Evolutionary conservation across 2,888 invertebrate species (phyloP).

Genomic region (Drosophila formosana): DNA sequence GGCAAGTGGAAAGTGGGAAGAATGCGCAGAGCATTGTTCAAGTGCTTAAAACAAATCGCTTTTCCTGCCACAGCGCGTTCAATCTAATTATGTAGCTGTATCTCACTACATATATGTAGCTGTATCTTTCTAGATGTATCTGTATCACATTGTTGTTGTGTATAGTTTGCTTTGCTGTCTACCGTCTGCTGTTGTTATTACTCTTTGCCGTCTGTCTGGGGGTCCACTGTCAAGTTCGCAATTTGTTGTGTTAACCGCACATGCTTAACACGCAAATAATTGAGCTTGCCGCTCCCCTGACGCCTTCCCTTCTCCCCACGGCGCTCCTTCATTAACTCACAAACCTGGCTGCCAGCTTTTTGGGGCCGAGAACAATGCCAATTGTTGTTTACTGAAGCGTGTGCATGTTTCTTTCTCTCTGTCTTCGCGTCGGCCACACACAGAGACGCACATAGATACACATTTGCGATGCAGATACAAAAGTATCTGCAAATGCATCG

Average conservation of each 20-base stretch:
- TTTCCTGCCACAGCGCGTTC: constrained; percentile 49
- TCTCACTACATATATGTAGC: neutral
- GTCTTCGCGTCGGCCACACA: constrained; percentile 8
- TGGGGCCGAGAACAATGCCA: constrained; percentile 56
- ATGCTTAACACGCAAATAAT: constrained; percentile 71
- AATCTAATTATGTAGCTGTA: constrained; percentile 52
- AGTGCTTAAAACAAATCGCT: constrained; percentile 64
- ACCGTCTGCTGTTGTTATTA: neutral
- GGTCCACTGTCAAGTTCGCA: constrained; percentile 45
- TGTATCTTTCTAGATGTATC: constrained; percentile 7
- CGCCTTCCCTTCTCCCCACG: too few relatives aligned
- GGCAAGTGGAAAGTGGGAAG: neutral
- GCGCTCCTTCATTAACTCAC: neutral
- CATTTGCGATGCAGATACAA: constrained; percentile 22
- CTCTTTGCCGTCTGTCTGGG: constrained; percentile 23
- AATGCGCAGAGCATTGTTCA: constrained; percentile 20
- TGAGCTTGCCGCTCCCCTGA: constrained; percentile 27
- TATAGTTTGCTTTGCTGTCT: neutral
- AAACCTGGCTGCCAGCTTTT: constrained; percentile 16
- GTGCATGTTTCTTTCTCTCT: constrained; percentile 22
- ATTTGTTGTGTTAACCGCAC: constrained; percentile 65
- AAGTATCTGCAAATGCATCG: constrained; percentile 33
- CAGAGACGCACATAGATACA: neutral
- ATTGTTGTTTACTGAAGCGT: constrained; percentile 59
- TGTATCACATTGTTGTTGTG: constrained; percentile 12